Conservation (phyloP, 2,113 vertebrate genomes). For the Oryzias javanicus region DNA sequence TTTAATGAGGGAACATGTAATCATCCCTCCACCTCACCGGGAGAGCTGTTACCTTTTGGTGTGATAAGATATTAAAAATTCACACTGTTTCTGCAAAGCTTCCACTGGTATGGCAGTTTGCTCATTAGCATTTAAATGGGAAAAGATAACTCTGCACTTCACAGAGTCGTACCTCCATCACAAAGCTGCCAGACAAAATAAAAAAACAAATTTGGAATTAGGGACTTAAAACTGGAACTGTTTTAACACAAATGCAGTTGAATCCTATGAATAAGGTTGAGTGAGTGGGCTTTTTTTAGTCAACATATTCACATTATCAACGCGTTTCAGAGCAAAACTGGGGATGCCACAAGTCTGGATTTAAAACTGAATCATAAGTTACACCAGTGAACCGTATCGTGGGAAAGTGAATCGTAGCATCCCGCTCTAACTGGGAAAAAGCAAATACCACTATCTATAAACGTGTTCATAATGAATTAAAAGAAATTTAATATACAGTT, state of each 20-base stretch:
- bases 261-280: not conserved
- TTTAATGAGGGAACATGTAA: constrained; percentile 72
- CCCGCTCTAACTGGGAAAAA: too few relatives aligned
- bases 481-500: too few relatives aligned
- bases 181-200: constrained; percentile 36
- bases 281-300: not conserved
- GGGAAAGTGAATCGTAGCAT: too few relatives aligned
- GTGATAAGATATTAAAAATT: constrained; percentile 76
- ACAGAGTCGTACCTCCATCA: constrained; percentile 65
- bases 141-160: constrained; percentile 72
- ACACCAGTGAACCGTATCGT: too few relatives aligned
- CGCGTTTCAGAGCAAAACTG: too few relatives aligned
- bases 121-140: constrained; percentile 83
- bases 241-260: constrained; percentile 19
- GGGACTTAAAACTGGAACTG: constrained; percentile 48
- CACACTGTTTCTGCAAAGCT: constrained; percentile 66
- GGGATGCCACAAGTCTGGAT: too few relatives aligned
- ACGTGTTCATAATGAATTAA: too few relatives aligned
- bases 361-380: too few relatives aligned
- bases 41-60: constrained; percentile 69
- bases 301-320: not conserved
- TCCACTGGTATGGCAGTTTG: constrained; percentile 62
- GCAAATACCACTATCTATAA: too few relatives aligned
- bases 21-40: constrained; percentile 58
- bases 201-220: constrained; percentile 51